Evolutionary conservation across 1,140 invertebrate species (phyloP).

Genomic region (Anagrus nilaparvatae): DNA sequence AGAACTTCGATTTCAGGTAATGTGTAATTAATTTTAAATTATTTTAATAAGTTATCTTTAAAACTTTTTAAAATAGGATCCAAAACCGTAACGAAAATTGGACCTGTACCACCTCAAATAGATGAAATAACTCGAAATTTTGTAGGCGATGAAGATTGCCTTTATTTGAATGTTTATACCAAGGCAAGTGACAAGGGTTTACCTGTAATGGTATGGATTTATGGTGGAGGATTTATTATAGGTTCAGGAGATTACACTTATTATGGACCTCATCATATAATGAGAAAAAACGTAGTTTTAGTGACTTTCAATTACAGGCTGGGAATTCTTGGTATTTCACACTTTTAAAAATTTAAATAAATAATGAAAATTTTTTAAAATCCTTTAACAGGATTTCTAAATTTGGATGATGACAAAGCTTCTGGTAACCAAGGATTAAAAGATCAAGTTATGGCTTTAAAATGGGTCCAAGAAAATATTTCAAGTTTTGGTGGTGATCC

Average conservation of each 20-base stretch:
- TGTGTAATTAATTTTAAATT: too few relatives aligned
- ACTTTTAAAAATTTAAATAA: too few relatives aligned
- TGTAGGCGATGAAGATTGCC: slow-evolving; percentile 56
- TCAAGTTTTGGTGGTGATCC: slow-evolving; percentile 50
- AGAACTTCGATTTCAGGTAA: too few relatives aligned
- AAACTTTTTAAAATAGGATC: too few relatives aligned
- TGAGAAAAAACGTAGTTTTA: slow-evolving; percentile 42
- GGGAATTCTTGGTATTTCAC: slow-evolving; percentile 43
- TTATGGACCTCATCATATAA: slow-evolving; percentile 42
- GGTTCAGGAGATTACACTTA: slow-evolving; percentile 36
- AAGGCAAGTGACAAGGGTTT: too few relatives aligned
- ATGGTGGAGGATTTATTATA: slow-evolving; percentile 53
- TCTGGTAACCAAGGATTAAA: slow-evolving; percentile 41
- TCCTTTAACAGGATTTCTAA: slow-evolving; percentile 18
- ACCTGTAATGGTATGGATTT: slow-evolving; percentile 59
- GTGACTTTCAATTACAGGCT: slow-evolving; percentile 52
- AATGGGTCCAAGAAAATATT: slow-evolving; percentile 46
- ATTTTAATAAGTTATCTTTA: too few relatives aligned
- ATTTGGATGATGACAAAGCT: slow-evolving; percentile 16
- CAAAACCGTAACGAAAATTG: slow-evolving; percentile 44
- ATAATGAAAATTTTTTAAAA: not conserved
- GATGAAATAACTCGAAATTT: slow-evolving; percentile 10
- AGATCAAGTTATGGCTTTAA: slow-evolving; percentile 40
- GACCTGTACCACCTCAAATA: slow-evolving; percentile 40
- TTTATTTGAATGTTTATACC: slow-evolving; percentile 77